Conservation (phyloP, 2,113 vertebrate species). For the Heteronetta atricapilla region DNA sequence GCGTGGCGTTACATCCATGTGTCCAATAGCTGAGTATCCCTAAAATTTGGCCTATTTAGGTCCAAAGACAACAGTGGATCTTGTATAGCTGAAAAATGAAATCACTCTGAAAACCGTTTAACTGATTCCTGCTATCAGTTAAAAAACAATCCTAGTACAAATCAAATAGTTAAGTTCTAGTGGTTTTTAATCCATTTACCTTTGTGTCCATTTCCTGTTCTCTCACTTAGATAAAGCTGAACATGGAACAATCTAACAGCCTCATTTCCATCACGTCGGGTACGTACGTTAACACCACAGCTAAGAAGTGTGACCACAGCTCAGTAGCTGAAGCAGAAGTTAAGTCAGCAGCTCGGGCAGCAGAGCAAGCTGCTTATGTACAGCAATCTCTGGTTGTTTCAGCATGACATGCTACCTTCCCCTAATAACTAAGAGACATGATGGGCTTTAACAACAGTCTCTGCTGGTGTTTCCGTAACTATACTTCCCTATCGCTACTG, state of each 20-base stretch:
- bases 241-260: no score
- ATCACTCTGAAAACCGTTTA: background rate
- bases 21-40: background rate
- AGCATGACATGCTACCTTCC: background rate
- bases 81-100: background rate
- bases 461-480: background rate
- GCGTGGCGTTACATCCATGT: background rate
- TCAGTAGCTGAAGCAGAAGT: background rate
- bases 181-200: background rate
- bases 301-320: background rate
- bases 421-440: background rate
- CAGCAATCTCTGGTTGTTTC: background rate
- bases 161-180: background rate
- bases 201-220: background rate
- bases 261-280: background rate
- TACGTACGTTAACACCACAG: rapidly evolving
- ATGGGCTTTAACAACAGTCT: background rate
- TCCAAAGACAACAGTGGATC: background rate
- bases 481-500: background rate
- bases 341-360: background rate
- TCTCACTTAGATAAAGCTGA: background rate
- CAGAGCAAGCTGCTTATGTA: background rate
- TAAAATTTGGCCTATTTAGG: background rate
- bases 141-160: background rate
- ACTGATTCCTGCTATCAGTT: background rate